Percentiles rank a stretch among this genome's conserved stretches.
These are phyloP conservation scores for Phodopus roborovskii DNA, from an alignment of 2,113 vertebrate genomes.

Conservation along the genomic window DNA sequence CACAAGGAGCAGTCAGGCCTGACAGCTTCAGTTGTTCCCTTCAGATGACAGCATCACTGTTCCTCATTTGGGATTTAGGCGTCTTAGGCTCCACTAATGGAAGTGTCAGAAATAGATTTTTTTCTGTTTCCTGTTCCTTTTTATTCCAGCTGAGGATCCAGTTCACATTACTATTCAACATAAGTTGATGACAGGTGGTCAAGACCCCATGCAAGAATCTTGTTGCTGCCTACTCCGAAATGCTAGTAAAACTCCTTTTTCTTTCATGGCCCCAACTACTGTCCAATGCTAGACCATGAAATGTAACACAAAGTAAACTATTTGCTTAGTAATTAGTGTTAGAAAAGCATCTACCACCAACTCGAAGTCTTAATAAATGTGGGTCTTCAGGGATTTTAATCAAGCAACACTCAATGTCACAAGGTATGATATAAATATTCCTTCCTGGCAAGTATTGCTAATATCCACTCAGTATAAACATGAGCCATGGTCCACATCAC, in stretches of 20 bases:
- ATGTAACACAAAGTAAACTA: constrained; percentile 55
- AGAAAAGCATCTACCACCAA: constrained; percentile 18
- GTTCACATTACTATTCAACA: not conserved
- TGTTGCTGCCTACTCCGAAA: not conserved
- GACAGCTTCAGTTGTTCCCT: not conserved
- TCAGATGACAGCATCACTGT: not conserved
- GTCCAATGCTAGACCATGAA: constrained; percentile 30
- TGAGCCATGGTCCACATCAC: not conserved
- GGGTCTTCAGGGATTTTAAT: constrained; percentile 12
- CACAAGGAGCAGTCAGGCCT: not conserved
- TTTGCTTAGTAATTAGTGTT: constrained; percentile 60
- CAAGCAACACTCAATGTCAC: constrained; percentile 15
- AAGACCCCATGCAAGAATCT: not conserved
- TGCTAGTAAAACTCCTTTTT: constrained; percentile 15
- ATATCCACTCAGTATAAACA: constrained; percentile 45
- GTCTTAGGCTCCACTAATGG: not conserved
- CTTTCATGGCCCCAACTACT: not conserved
- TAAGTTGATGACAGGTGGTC: not conserved
- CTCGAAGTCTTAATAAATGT: constrained; percentile 47
- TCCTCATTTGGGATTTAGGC: not conserved
- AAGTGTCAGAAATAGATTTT: not conserved
- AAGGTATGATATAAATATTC: constrained; percentile 34
- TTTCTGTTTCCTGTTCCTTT: not conserved
- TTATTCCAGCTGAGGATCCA: not conserved
- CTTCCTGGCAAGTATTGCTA: constrained; percentile 13